phyloP scores from a whole-genome alignment of 2,888 invertebrate species.

The Chymomyza fuscimana region DNA sequence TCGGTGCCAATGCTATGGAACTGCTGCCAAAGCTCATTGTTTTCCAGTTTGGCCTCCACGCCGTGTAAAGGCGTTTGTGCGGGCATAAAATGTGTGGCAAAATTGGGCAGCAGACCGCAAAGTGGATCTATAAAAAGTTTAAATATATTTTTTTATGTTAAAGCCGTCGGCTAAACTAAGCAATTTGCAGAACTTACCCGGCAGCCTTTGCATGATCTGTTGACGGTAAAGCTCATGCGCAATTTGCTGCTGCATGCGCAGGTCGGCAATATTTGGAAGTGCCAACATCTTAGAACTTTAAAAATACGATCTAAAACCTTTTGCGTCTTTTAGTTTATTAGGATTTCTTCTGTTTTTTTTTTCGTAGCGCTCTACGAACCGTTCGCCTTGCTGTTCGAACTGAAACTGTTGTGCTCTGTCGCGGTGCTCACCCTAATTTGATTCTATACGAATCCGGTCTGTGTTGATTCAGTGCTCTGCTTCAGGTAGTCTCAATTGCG shows the following conservation, averaged over 20 bases:
- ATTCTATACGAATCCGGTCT: conserved; percentile 60
- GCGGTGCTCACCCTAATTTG: conserved; percentile 39
- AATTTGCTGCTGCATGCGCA: conserved; percentile 77
- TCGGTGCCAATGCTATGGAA: conserved; percentile 87
- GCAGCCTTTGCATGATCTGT: conserved; percentile 78
- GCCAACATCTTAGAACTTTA: conserved; percentile 45
- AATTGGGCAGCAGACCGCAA: conserved; percentile 66
- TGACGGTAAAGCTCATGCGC: conserved; percentile 78
- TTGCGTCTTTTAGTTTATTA: conserved; percentile 1
- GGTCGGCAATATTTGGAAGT: conserved; percentile 71
- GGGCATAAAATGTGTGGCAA: conserved; percentile 59
- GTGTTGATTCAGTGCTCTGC: conserved; percentile 33
- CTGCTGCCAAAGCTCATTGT: conserved; percentile 85
- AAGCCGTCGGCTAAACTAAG: conserved; percentile 35
- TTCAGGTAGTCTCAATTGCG: conserved; percentile 54
- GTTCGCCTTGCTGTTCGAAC: conserved; percentile 51
- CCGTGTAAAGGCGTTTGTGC: conserved; percentile 67
- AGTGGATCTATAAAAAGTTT: conserved; percentile 64
- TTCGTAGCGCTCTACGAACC: conserved; percentile 37
- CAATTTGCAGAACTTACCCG: conserved; percentile 59
- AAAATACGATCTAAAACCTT: neutral
- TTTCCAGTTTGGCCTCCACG: conserved; percentile 82
- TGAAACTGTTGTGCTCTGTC: conserved; percentile 53
- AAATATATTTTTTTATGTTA: conserved; percentile 8
- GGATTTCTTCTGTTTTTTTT: neutral